Evolutionary conservation across 2,797 vertebrate genomes (phyloP).

Genomic region (Tapirus indicus): DNA sequence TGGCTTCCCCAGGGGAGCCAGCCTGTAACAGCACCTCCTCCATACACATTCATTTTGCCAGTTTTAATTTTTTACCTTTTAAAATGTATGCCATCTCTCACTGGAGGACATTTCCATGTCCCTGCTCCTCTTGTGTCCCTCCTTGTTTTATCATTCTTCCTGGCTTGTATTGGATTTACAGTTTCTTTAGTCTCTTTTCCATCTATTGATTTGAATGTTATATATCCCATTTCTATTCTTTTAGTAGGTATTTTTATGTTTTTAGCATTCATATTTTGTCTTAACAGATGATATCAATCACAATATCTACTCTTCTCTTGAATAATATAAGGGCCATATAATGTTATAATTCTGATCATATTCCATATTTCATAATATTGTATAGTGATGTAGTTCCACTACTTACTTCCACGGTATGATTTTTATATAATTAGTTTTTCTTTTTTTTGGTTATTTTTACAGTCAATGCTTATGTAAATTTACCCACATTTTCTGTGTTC

Average conservation of each 20-base stretch:
- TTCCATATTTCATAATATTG: not conserved
- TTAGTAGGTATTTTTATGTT: not conserved
- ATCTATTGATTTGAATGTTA: not conserved
- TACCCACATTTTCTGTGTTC: not conserved
- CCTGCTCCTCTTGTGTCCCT: not conserved
- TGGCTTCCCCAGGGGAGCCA: not conserved
- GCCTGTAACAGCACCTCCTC: not conserved
- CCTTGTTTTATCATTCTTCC: not conserved
- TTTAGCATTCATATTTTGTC: not conserved
- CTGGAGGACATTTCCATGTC: not conserved
- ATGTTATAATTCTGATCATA: not conserved
- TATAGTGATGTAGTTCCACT: not conserved
- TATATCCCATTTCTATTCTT: not conserved
- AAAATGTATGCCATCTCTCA: not conserved
- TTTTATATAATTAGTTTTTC: not conserved
- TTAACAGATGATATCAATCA: slow-evolving; percentile 19
- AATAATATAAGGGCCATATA: not conserved
- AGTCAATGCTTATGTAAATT: not conserved
- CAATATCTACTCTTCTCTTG: not conserved
- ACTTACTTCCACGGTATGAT: not conserved
- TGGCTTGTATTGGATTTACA: not conserved
- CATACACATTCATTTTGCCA: not conserved
- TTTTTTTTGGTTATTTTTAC: not conserved
- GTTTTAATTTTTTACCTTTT: not conserved
- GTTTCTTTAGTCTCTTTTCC: not conserved